Percentiles rank a stretch among this genome's conserved stretches.
Evolutionary conservation across 2,113 vertebrate genomes (phyloP).

Genomic region (Phylloscopus trochiloides): DNA sequence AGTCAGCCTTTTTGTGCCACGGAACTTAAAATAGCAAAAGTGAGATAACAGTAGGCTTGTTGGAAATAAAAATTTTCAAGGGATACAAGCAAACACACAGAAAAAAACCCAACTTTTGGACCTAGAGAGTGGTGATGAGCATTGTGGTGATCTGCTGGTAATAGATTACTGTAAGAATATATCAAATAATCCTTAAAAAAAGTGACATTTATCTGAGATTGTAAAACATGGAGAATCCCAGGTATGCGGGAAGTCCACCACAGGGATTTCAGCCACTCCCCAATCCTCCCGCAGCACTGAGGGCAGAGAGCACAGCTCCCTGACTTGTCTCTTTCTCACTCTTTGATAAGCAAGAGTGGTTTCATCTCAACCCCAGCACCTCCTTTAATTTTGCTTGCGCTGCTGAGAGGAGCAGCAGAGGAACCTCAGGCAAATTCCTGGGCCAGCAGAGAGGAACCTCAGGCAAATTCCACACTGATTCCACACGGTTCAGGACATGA

Average conservation of each 20-base stretch:
- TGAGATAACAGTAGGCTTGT: slow-evolving; percentile 42
- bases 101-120: not conserved
- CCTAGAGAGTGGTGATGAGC: not conserved
- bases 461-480: slow-evolving; percentile 21
- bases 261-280: not conserved
- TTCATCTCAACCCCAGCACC: not conserved
- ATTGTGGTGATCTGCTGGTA: not conserved
- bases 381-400: not conserved
- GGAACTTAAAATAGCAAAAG: slow-evolving; percentile 53
- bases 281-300: not conserved
- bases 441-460: not conserved
- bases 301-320: not conserved
- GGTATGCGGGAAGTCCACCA: not conserved
- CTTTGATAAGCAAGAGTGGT: not conserved
- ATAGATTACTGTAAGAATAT: not conserved
- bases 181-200: not conserved
- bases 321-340: not conserved
- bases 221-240: not conserved
- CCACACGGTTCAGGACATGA: not conserved
- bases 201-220: not conserved
- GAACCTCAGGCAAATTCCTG: slow-evolving; percentile 9
- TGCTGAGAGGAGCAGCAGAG: not conserved
- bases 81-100: not conserved
- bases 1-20: slow-evolving; percentile 67
- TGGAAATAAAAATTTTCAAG: slow-evolving; percentile 37